These are phyloP conservation scores for Charaxes varanes DNA, from an alignment of 1,140 invertebrate species.

Conservation along the genomic window DNA sequence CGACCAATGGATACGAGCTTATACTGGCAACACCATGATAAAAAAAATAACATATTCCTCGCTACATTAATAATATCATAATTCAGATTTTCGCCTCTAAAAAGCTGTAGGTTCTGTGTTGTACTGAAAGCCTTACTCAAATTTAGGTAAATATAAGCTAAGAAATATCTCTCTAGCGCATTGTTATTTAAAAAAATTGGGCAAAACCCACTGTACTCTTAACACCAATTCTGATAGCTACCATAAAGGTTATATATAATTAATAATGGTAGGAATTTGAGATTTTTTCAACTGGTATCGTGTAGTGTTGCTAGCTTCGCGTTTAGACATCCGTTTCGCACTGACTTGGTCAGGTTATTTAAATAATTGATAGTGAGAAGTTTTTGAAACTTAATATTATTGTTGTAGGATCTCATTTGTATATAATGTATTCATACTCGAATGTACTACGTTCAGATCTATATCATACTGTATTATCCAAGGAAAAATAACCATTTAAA, in stretches of 20 bases:
- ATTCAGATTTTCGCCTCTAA: too few relatives aligned
- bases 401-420: constrained; percentile 56
- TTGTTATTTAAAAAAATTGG: constrained; percentile 10
- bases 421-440: constrained; percentile 11
- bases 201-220: constrained; percentile 17
- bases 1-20: too few relatives aligned
- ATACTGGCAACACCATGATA: too few relatives aligned
- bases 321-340: constrained; percentile 25
- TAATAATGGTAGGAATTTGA: constrained; percentile 14
- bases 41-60: too few relatives aligned
- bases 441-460: neutral
- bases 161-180: constrained; percentile 8
- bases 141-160: neutral
- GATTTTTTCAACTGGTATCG: constrained; percentile 24
- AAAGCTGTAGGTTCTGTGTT: neutral
- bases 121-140: constrained; percentile 2
- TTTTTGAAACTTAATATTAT: constrained; percentile 44
- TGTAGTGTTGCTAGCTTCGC: constrained; percentile 53
- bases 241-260: constrained; percentile 8
- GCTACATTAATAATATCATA: neutral
- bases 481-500: neutral
- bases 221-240: constrained; percentile 34
- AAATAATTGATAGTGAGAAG: constrained; percentile 23
- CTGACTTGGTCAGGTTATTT: constrained; percentile 37
- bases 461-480: neutral